Evolutionary conservation across 37 sponge, comb jelly and placozoan species (phyloP), one percentile per base, ranked within the genome.

Genomic region (Aplysina aerophoba): DNA sequence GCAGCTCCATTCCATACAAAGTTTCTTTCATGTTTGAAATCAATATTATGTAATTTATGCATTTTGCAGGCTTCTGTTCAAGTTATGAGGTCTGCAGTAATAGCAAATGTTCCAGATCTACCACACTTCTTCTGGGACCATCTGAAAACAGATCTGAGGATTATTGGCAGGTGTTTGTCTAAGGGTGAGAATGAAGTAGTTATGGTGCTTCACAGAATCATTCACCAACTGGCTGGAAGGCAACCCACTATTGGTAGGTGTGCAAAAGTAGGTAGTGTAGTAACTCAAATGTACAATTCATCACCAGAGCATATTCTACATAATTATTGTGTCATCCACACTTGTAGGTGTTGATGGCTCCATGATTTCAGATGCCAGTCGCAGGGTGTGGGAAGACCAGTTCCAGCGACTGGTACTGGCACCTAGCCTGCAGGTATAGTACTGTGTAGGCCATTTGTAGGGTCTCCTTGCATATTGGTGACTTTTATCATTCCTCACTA

Each of bases 51-150:
- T 3, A 44, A 11, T 11, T 44, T 44, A 44, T 44, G 8, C 50
- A 44, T 44, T 44, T 44, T 44, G 50, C 34, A 69, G 71, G 71
- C 13, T 2, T n/a, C 71, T 69, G 27, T 69, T 31, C 35, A 17
- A 34, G 35, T 12, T 30, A 25, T 69, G 28, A 15, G 71, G 27
- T 5, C 17, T n/a, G 71, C 78, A 13, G 12, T 75, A 4, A 75
- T 44, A 1, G 50, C 40, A 1, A n/a, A 75, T 24, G 78, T 21
- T 21, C 78, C 22, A 15, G 78, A 75, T 36, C 25, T 75, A 44
- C 54, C 78, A 25, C 20, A 20, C 12, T 75, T 75, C 78, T 75
- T 75, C 78, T 75, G 44, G 54, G 53, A 75, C 3, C 78, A 75
- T 11, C 54, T 75, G 38, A 75, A 6, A 36, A 12, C 19, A 54